These are phyloP conservation scores for Triplophysa tibetana DNA, from an alignment of 2,113 vertebrate species.

Conservation along the genomic window DNA sequence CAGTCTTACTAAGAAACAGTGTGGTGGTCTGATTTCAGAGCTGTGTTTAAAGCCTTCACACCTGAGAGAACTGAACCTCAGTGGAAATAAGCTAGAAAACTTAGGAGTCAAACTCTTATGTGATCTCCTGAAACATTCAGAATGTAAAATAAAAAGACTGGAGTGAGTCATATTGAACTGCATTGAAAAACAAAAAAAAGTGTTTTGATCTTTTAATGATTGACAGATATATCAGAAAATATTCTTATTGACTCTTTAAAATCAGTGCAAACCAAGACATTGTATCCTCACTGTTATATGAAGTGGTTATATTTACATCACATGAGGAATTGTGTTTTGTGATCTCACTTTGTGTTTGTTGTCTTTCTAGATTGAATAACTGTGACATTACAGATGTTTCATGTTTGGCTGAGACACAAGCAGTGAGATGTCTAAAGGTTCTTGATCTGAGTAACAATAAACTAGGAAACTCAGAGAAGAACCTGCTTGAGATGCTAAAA, in stretches of 20 bases:
- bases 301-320: not conserved
- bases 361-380: not conserved
- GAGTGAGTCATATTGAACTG: not conserved
- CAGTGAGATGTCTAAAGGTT: not conserved
- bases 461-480: not conserved
- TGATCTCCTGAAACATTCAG: not conserved
- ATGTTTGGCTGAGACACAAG: not conserved
- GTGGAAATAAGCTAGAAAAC: not conserved
- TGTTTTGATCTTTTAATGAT: too few relatives aligned
- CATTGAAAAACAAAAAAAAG: too few relatives aligned
- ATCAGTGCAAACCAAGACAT: too few relatives aligned
- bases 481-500: not conserved
- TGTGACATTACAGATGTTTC: not conserved
- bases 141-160: conserved; percentile 4
- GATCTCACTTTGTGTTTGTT: not conserved
- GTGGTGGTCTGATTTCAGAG: not conserved
- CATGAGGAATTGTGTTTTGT: not conserved
- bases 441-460: conserved; percentile 8
- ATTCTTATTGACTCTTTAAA: too few relatives aligned
- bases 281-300: too few relatives aligned
- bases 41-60: not conserved
- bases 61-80: not conserved
- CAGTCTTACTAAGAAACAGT: not conserved
- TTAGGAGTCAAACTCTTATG: not conserved
- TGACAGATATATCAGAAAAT: too few relatives aligned